Conservation (phyloP, 2,113 vertebrate genomes). For the Theristicus caerulescens region DNA sequence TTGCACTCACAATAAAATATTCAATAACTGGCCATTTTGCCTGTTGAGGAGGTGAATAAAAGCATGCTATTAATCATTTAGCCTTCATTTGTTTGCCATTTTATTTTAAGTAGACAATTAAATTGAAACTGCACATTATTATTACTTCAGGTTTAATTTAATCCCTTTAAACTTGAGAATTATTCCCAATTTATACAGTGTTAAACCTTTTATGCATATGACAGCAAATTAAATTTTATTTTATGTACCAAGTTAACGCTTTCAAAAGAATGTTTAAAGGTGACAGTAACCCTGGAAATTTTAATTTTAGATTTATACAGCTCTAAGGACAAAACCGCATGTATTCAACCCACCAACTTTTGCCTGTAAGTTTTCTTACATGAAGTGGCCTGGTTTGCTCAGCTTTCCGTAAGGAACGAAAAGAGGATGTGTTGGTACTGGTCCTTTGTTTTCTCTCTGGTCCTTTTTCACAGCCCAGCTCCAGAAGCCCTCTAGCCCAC, state of each 20-base stretch:
- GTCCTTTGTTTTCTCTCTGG: background rate
- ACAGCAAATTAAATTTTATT: constrained; percentile 63
- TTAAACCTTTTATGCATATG: constrained; percentile 67
- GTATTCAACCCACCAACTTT: background rate
- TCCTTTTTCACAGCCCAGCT: background rate
- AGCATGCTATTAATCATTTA: constrained; percentile 84
- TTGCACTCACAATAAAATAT: constrained; percentile 82
- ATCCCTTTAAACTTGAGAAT: constrained; percentile 76
- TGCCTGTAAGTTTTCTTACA: background rate
- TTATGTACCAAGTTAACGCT: constrained; percentile 57
- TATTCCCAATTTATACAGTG: constrained; percentile 74
- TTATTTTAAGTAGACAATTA: constrained; percentile 78
- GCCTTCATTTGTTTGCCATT: constrained; percentile 79
- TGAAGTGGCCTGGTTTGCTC: background rate
- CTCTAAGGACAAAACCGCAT: background rate
- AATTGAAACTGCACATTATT: constrained; percentile 79
- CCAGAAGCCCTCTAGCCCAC: background rate
- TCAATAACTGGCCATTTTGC: constrained; percentile 83
- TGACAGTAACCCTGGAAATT: background rate
- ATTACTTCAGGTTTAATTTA: constrained; percentile 81
- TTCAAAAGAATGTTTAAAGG: constrained; percentile 33
- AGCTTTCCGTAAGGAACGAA: background rate
- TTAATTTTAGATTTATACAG: background rate
- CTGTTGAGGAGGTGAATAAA: constrained; percentile 82
- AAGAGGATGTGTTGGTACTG: background rate